These are phyloP conservation scores for Nomada ferruginata DNA, from an alignment of 2,888 invertebrate genomes.

Conservation along the genomic window DNA sequence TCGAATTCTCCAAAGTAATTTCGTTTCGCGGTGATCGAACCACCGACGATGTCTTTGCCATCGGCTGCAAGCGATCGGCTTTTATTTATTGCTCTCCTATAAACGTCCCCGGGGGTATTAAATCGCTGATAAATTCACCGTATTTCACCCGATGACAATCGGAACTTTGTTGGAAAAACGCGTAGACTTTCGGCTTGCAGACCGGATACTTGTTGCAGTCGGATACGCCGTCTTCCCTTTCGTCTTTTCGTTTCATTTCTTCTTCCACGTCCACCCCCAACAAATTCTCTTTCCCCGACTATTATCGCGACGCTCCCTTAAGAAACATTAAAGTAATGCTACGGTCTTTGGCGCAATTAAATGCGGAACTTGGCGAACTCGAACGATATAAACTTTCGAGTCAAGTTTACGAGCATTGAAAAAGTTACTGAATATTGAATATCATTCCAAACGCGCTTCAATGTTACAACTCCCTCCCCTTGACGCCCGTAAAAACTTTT, in stretches of 20 bases:
- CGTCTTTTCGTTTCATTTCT: not conserved
- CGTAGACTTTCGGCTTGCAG: slow-evolving; percentile 6
- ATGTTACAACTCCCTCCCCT: not conserved
- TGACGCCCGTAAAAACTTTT: slow-evolving; percentile 35
- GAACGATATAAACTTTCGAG: slow-evolving; percentile 31
- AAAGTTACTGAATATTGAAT: slow-evolving; percentile 43
- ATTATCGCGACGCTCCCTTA: not conserved
- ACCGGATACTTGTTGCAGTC: slow-evolving; percentile 34
- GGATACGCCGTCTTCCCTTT: not conserved
- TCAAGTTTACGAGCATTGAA: slow-evolving; percentile 25
- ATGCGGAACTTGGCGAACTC: slow-evolving; percentile 20
- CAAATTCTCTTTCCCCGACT: not conserved
- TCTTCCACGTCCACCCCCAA: not conserved
- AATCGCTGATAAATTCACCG: slow-evolving; percentile 67
- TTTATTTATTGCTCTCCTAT: slow-evolving; percentile 67
- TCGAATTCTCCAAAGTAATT: slow-evolving; percentile 44
- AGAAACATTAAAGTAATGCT: slow-evolving; percentile 18
- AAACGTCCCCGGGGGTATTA: slow-evolving; percentile 65
- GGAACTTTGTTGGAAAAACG: slow-evolving; percentile 33
- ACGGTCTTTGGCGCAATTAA: slow-evolving; percentile 36
- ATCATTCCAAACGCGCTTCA: slow-evolving; percentile 36
- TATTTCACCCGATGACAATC: slow-evolving; percentile 57
- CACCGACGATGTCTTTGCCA: slow-evolving; percentile 40
- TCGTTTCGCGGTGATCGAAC: slow-evolving; percentile 25
- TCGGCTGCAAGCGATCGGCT: slow-evolving; percentile 50